Base-by-base conservation (phyloP, 2,113 vertebrate species). In the Orycteropus afer region DNA sequence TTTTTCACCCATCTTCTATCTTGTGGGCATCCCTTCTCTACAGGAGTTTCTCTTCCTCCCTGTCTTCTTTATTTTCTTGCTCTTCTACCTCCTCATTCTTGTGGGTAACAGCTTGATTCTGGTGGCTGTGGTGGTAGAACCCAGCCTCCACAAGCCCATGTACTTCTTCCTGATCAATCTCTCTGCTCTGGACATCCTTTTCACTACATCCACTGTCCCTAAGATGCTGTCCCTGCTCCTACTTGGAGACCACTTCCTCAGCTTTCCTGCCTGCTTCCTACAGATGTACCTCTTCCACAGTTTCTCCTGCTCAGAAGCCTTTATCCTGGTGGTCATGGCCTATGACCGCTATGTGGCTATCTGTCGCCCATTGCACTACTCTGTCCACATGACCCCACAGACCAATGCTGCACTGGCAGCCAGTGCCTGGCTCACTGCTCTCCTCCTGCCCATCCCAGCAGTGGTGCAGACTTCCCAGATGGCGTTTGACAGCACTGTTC, bases 111-210 rank as follows among this genome's bases (percentile, higher is more conserved):
- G 59, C 3, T 0, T 96, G 29, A 91, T 97, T 82, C 86, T 97
- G 59, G 51, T 77, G 2, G 65, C 86, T 1, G 65, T 96, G 4
- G 86, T 96, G 53, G 7, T 59, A 0, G 71, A 98, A 37, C 74
- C 0, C 9, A 92, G 73, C 0, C 94, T 98, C 23, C 97, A 97
- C 59, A 97, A 95, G 22, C 97, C 97, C 67, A 97, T 95, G 97
- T 97, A 96, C 77, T 97, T 97, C 10, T 97, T 98, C 88, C 93
- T 97, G 45, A 61, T 92, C 7, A 97, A 97, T 14, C 96, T 98
- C 45, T 97, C 97, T 0, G 32, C 91, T 10, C 27, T 97, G 23
- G 97, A 97, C 17, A 59, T 98, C 17, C 82, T 96, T 0, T 93
- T 95, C 40, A 97, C 96, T 27, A 97, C 97, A 76, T 96, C 97